These are phyloP conservation scores for Pentalonia nigronervosa DNA, from an alignment of 1,140 invertebrate species.

Conservation along the genomic window DNA sequence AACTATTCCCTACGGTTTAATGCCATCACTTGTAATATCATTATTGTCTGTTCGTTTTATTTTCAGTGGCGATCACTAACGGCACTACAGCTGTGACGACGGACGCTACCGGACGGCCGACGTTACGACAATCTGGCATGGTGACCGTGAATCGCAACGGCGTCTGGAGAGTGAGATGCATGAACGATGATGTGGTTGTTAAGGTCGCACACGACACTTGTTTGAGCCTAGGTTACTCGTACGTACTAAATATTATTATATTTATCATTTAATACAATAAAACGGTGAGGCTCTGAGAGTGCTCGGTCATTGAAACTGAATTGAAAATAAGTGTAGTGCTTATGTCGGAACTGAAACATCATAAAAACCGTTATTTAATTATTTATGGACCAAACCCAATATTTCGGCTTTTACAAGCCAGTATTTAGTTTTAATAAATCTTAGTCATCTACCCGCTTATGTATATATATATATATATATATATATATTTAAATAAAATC, in stretches of 20 bases:
- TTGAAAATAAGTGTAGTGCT: neutral
- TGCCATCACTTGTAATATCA: neutral
- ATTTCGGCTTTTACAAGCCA: neutral
- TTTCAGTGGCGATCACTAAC: slow-evolving; percentile 10
- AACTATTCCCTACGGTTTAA: too few relatives aligned
- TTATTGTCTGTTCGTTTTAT: neutral
- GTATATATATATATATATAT: too few relatives aligned
- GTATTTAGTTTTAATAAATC: neutral
- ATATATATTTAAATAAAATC: neutral
- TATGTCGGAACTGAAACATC: neutral
- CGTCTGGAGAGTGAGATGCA: slow-evolving; percentile 27
- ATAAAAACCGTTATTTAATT: neutral
- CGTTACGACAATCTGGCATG: neutral
- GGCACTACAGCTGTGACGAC: neutral
- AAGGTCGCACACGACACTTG: slow-evolving; percentile 39
- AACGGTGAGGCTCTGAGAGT: neutral
- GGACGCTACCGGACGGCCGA: slow-evolving; percentile 28
- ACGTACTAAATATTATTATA: neutral
- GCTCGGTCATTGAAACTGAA: neutral
- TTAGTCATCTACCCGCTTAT: neutral
- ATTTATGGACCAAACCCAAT: neutral
- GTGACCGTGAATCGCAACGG: slow-evolving; percentile 15
- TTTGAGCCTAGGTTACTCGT: neutral
- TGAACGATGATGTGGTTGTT: neutral
- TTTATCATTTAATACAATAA: neutral